A percentile compares a stretch with the other conserved stretches of the same genome.
Conservation (phyloP, 2,888 invertebrate genomes). For the Meteorus colon region DNA sequence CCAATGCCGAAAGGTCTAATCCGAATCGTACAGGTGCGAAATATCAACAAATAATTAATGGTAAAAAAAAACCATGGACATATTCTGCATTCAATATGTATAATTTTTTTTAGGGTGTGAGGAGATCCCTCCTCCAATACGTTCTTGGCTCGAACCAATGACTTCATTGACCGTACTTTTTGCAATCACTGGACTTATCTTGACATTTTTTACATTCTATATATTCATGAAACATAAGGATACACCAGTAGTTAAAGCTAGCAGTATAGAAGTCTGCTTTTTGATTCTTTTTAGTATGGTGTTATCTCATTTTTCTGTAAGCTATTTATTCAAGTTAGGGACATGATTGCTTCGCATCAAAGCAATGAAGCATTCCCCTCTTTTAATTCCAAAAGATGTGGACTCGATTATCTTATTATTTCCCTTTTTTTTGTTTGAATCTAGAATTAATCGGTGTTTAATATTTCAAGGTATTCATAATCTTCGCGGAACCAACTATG, state of each 20-base stretch:
- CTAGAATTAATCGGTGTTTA: not conserved
- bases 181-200: constrained; percentile 78
- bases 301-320: constrained; percentile 62
- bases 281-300: constrained; percentile 79
- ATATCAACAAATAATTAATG: not conserved
- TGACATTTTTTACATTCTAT: constrained; percentile 77
- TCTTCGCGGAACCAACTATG: constrained; percentile 78
- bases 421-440: not conserved
- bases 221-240: constrained; percentile 81
- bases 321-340: constrained; percentile 25
- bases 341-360: no score
- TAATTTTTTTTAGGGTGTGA: constrained; percentile 74
- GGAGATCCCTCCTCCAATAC: constrained; percentile 78
- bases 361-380: no score
- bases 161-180: constrained; percentile 79
- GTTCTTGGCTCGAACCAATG: constrained; percentile 78
- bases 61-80: no score
- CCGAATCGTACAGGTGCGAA: constrained; percentile 77
- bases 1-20: constrained; percentile 80
- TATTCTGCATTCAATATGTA: no score
- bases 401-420: no score
- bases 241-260: constrained; percentile 86
- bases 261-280: constrained; percentile 80
- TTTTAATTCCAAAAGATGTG: no score
- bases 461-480: constrained; percentile 74